These are phyloP conservation scores for Cotesia congregata DNA, from an alignment of 2,888 invertebrate genomes.

Conservation along the genomic window DNA sequence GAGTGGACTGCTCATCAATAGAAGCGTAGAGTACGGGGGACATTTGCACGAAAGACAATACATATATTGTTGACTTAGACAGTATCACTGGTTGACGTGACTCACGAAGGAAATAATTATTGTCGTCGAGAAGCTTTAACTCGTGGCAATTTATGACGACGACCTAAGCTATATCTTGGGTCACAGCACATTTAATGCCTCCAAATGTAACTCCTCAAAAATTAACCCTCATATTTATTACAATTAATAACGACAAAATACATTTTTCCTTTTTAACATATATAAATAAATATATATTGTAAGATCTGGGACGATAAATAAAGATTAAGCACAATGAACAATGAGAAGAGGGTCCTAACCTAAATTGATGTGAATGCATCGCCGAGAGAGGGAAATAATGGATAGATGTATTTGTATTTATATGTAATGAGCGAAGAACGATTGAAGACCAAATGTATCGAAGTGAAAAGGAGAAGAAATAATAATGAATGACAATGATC, in stretches of 20 bases:
- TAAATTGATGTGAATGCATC: too few relatives aligned
- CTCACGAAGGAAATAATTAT: constrained; percentile 38
- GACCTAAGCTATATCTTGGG: constrained; percentile 11
- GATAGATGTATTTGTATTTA: too few relatives aligned
- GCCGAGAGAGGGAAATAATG: too few relatives aligned
- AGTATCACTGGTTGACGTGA: constrained; percentile 32
- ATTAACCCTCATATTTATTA: constrained; percentile 14
- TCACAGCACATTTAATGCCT: neutral
- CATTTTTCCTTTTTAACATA: neutral
- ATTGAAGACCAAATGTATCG: neutral
- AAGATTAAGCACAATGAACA: neutral
- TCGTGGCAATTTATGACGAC: constrained; percentile 38
- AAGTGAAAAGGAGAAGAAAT: neutral
- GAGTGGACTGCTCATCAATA: neutral
- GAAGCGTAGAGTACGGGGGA: neutral
- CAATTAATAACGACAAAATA: neutral
- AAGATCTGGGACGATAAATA: neutral
- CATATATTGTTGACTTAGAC: constrained; percentile 30
- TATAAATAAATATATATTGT: neutral
- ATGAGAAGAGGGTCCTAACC: neutral
- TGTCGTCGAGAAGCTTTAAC: constrained; percentile 36
- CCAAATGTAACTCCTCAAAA: neutral
- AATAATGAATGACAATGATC: constrained; percentile 2
- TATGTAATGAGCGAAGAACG: too few relatives aligned
- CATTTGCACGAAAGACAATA: constrained; percentile 25